Conservation (phyloP, 1,140 invertebrate species). For the Pentalonia nigronervosa region DNA sequence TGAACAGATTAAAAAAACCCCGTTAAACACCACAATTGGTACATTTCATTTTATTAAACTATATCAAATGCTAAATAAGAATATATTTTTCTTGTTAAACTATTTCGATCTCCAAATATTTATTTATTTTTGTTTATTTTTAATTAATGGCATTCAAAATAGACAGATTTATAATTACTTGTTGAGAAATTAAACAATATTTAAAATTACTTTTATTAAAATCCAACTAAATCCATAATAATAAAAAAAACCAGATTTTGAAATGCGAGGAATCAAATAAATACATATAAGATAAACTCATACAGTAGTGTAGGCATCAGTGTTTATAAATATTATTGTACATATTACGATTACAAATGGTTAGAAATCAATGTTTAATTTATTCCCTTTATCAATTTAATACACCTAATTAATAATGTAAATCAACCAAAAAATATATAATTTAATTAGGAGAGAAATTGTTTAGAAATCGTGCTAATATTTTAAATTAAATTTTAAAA, state of each 20-base stretch:
- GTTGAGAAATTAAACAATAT: neutral
- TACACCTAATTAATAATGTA: neutral
- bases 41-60: neutral
- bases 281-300: neutral
- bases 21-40: neutral
- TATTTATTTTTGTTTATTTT: neutral
- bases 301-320: neutral
- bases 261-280: neutral
- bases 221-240: neutral
- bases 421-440: neutral
- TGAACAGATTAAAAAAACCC: neutral
- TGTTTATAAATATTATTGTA: neutral
- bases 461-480: neutral
- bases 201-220: constrained; percentile 5
- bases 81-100: neutral
- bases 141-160: neutral
- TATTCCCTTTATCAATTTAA: neutral
- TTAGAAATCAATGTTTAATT: neutral
- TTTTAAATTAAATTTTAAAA: neutral
- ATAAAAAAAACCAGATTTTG: neutral
- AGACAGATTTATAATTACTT: neutral
- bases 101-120: neutral
- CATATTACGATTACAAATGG: neutral
- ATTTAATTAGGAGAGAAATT: neutral
- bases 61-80: neutral